Conservation (phyloP, 2,888 invertebrate species). For the Melinaea marsaeus region DNA sequence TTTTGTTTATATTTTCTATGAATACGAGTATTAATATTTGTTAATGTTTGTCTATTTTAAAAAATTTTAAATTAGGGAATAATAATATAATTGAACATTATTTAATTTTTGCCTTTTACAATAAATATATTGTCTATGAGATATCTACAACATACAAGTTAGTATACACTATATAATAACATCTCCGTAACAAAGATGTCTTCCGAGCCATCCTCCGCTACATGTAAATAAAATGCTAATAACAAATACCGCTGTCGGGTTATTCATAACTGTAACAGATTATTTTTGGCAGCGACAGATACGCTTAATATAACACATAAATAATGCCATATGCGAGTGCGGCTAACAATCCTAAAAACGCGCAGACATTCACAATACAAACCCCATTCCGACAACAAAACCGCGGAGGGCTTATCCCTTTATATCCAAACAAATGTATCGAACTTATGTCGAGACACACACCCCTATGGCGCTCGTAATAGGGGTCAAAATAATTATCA, state of each 20-base stretch:
- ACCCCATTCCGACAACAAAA: slow-evolving; percentile 46
- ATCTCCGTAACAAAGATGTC: too few species aligned
- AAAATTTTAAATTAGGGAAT: too few species aligned
- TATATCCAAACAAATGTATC: slow-evolving; percentile 27
- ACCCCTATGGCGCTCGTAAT: slow-evolving; percentile 16
- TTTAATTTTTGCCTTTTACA: too few species aligned
- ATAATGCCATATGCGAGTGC: slow-evolving; percentile 57
- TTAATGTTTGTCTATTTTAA: too few species aligned
- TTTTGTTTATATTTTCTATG: too few species aligned
- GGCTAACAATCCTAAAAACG: slow-evolving; percentile 58
- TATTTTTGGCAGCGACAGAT: slow-evolving; percentile 18
- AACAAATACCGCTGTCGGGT: not conserved
- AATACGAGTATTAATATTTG: too few species aligned
- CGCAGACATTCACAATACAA: slow-evolving; percentile 63
- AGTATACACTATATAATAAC: too few species aligned
- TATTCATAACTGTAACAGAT: slow-evolving; percentile 12
- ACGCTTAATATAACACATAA: slow-evolving; percentile 43
- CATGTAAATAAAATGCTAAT: not conserved
- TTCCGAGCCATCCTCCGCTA: too few species aligned
- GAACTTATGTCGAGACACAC: slow-evolving; percentile 6
- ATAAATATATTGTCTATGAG: too few species aligned
- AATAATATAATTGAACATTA: too few species aligned
- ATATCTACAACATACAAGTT: too few species aligned
- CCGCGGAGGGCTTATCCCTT: slow-evolving; percentile 36
- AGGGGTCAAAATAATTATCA: slow-evolving; percentile 22